Evolutionary conservation across 2,888 invertebrate genomes (phyloP).

Genomic region (Drosophila demipolita): DNA sequence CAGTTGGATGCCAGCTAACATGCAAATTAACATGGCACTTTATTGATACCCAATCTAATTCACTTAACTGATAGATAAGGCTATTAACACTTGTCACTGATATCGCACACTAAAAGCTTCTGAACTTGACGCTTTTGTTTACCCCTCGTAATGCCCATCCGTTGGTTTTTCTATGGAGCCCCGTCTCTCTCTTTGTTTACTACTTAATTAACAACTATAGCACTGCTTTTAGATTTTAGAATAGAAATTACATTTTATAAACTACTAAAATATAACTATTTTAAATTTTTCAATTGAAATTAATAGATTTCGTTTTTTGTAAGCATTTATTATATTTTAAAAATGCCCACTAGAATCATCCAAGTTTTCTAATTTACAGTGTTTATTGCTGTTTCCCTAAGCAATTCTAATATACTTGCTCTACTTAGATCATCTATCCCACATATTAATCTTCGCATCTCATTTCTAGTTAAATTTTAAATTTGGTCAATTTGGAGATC

Average conservation of each 20-base stretch:
- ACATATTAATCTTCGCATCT: not conserved
- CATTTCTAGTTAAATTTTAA: slow-evolving; percentile 8
- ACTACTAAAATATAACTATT: not conserved
- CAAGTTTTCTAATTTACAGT: not conserved
- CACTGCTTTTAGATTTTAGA: not conserved
- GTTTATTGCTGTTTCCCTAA: not conserved
- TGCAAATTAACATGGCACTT: slow-evolving; percentile 53
- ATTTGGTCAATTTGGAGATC: slow-evolving; percentile 8
- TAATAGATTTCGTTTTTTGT: not conserved
- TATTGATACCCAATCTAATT: slow-evolving; percentile 54
- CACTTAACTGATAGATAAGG: slow-evolving; percentile 67
- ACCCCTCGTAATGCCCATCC: slow-evolving; percentile 1
- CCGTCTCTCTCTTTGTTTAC: not conserved
- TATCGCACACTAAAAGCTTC: slow-evolving; percentile 63
- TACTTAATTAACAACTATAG: not conserved
- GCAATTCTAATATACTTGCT: not conserved
- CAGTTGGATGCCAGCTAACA: slow-evolving; percentile 5
- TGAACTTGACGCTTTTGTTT: slow-evolving; percentile 35
- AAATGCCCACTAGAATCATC: not conserved
- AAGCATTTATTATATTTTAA: not conserved
- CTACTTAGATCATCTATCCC: not conserved
- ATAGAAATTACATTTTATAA: not conserved
- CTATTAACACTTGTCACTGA: slow-evolving; percentile 74
- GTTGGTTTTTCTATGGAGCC: not conserved
- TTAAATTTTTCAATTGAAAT: not conserved